Base-by-base conservation (phyloP, 2,797 vertebrate species). In the Brachyalestes nurse region DNA sequence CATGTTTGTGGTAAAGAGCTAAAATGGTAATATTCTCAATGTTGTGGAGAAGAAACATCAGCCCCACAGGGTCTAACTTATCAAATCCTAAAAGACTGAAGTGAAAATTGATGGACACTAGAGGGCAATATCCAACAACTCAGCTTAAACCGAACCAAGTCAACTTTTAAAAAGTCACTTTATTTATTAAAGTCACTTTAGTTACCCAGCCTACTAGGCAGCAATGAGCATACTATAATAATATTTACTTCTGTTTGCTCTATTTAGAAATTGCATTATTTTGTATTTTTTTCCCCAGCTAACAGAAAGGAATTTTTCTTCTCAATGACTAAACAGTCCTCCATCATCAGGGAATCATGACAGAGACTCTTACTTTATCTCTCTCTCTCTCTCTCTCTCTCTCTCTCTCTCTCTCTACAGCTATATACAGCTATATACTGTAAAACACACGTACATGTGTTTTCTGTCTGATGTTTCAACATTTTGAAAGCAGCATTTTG, bases 121-220 rank as follows among this genome's bases (percentile, higher is more conserved):
- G 83, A 81, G 76, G 83, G 83, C 75, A 78, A 78, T 28, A 57
- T 42, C 23, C 10, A 65, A 58, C 55, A 55, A 28, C 72, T 47
- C 57, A 81, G 57, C 45, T 61, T 2, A 19, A 28, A 28, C 28
- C 1, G 28, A 28, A 28, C 28, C 28, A 28, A 28, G 28, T 28
- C 62, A 38, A 71, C 51, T 51, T 51, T 1, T 5, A 40, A 72
- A 57, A 72, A 5, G 45, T 69, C 19, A 47, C 65, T 10, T 21
- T 23, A 13, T 42, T 13, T 21, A 69, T 45, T 12, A 19, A 13
- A 67, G 62, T 17, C 34, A 65, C 4, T 10, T n/a, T 42, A 65
- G 1, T 38, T 40, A 38, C 28, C 28, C 28, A 28, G 28, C 28
- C 28, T 28, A 28, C 28, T 66, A n/a, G 2, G n/a, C 2, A 40